Evolutionary conservation across 2,888 invertebrate species (phyloP).

Genomic region (Caenorhabditis japonica): DNA sequence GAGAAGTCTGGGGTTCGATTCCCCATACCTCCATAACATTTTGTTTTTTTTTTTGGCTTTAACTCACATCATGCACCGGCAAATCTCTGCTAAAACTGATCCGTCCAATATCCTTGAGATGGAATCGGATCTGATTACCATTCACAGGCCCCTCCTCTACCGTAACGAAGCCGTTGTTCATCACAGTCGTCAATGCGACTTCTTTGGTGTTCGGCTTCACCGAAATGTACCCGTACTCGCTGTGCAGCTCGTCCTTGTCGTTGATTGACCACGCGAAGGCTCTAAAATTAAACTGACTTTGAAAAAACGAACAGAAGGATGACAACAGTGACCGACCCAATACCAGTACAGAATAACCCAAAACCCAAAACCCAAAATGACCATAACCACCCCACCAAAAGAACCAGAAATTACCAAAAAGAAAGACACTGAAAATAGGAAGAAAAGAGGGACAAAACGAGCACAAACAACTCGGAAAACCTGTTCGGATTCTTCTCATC

Average conservation of each 20-base stretch:
- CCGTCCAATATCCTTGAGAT: conserved; percentile 75
- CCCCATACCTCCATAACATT: conserved; percentile 62
- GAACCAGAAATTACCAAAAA: background rate
- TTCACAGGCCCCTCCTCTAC: conserved; percentile 75
- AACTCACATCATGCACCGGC: conserved; percentile 76
- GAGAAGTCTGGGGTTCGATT: conserved; percentile 67
- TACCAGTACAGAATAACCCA: background rate
- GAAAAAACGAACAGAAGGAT: background rate
- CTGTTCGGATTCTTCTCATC: conserved; percentile 49
- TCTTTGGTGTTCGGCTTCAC: conserved; percentile 69
- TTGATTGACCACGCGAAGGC: conserved; percentile 77
- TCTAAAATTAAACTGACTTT: conserved; percentile 45
- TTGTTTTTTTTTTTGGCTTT: no score
- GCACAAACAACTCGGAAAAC: conserved; percentile 20
- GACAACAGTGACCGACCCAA: background rate
- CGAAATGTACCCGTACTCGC: conserved; percentile 76
- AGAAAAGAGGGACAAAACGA: conserved; percentile 5
- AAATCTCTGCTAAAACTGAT: conserved; percentile 77
- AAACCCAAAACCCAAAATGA: no score
- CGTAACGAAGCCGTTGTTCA: conserved; percentile 77
- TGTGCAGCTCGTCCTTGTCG: conserved; percentile 75
- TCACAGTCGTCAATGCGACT: conserved; percentile 76
- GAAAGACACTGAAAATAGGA: background rate
- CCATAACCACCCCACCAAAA: conserved; percentile 8
- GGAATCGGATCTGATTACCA: conserved; percentile 68